Percentiles rank a stretch among this genome's conserved stretches.
Evolutionary conservation across 2,797 vertebrate species (phyloP).

Genomic region (Eidolon dupreanum): DNA sequence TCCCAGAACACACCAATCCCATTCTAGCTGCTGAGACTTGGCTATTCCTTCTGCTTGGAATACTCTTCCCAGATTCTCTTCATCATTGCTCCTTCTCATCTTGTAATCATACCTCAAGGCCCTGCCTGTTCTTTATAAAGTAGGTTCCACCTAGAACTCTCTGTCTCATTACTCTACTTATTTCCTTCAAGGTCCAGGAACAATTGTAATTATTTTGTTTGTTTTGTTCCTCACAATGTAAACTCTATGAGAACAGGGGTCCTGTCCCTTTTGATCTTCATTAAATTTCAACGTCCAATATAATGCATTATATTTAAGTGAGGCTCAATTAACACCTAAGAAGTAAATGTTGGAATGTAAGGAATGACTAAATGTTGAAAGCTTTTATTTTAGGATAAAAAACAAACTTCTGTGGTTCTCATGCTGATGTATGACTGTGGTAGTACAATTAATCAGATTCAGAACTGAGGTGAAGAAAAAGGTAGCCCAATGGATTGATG

Average conservation of each 20-base stretch:
- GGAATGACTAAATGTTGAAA: background rate
- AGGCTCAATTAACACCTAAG: background rate
- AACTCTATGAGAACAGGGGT: background rate
- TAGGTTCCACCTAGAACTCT: background rate
- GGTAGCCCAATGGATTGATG: background rate
- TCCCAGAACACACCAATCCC: background rate
- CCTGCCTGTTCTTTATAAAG: background rate
- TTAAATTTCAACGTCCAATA: background rate
- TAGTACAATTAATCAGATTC: background rate
- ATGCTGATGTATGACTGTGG: background rate
- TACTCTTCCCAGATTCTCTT: background rate
- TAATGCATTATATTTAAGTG: background rate
- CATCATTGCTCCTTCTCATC: background rate
- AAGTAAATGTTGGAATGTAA: background rate
- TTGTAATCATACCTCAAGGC: background rate
- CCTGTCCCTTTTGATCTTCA: background rate
- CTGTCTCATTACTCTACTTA: background rate
- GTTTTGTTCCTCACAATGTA: background rate
- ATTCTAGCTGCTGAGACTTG: background rate
- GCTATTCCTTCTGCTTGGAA: background rate
- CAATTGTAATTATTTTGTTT: background rate
- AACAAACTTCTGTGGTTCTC: background rate
- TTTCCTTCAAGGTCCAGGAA: background rate
- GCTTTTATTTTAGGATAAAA: background rate
- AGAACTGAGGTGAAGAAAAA: background rate